These are phyloP conservation scores for Calliphora vicina DNA, from an alignment of 1,140 invertebrate species.

Conservation along the genomic window DNA sequence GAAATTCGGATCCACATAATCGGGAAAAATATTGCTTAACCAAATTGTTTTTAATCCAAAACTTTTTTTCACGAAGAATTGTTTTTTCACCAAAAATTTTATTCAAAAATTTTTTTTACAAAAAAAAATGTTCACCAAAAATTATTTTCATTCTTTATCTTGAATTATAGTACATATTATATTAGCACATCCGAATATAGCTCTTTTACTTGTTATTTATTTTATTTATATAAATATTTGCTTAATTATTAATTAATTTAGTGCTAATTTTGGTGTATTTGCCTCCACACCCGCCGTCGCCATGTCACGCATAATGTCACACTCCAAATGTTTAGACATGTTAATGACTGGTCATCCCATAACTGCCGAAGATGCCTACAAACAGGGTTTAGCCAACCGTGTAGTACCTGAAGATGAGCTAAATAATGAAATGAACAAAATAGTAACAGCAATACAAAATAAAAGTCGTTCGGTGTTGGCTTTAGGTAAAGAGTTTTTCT, in stretches of 20 bases:
- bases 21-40: no score
- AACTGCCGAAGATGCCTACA: slow-evolving; percentile 77
- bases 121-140: no score
- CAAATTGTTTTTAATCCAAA: no score
- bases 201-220: no score
- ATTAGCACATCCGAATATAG: no score
- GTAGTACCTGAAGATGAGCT: slow-evolving; percentile 76
- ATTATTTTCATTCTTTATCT: no score
- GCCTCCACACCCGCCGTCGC: slow-evolving; percentile 95
- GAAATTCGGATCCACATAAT: no score
- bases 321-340: slow-evolving; percentile 80
- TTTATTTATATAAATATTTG: no score
- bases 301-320: slow-evolving; percentile 52
- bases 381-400: slow-evolving; percentile 50
- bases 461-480: slow-evolving; percentile 84
- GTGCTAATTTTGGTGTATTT: slow-evolving; percentile 91
- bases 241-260: slow-evolving; percentile 62
- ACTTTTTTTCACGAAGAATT: no score
- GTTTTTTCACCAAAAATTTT: no score
- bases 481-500: slow-evolving; percentile 89
- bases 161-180: no score
- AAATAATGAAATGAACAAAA: slow-evolving; percentile 75
- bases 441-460: slow-evolving; percentile 77
- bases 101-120: no score
- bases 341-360: slow-evolving; percentile 83